A percentile compares a stretch with the other conserved stretches of the same genome.
Evolutionary conservation across 1,140 invertebrate species (phyloP).

Genomic region (Scaptomyza pallida): DNA sequence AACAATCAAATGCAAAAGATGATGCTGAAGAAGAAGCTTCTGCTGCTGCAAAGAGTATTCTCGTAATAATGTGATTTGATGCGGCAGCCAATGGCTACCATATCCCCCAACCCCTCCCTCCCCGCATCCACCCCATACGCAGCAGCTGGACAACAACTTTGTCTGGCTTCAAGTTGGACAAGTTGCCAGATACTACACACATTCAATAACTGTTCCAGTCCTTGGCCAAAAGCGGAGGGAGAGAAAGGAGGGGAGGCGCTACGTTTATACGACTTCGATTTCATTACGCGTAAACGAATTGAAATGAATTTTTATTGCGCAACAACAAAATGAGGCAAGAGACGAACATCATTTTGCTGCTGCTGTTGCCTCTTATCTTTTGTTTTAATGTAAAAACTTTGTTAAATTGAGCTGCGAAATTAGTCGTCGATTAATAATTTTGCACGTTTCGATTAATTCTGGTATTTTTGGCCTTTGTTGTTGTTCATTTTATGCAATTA

Average conservation of each 20-base stretch:
- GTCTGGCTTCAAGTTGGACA: slow-evolving; percentile 54
- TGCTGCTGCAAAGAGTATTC: slow-evolving; percentile 26
- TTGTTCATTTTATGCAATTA: slow-evolving; percentile 54
- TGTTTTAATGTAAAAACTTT: slow-evolving; percentile 79
- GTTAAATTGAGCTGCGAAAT: slow-evolving; percentile 64
- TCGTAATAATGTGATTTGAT: slow-evolving; percentile 80
- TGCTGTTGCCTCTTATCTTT: slow-evolving; percentile 54
- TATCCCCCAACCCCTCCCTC: not conserved
- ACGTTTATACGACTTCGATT: slow-evolving; percentile 79
- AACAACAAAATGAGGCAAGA: slow-evolving; percentile 48
- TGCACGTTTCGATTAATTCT: slow-evolving; percentile 59
- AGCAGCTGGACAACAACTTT: slow-evolving; percentile 76
- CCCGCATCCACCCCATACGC: slow-evolving; percentile 30
- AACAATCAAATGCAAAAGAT: slow-evolving; percentile 57
- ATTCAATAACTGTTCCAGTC: slow-evolving; percentile 61
- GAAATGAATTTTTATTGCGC: slow-evolving; percentile 82
- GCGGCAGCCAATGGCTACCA: slow-evolving; percentile 21
- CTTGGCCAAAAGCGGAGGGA: not conserved
- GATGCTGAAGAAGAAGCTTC: slow-evolving; percentile 26
- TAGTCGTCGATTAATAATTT: slow-evolving; percentile 77
- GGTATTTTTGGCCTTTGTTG: no score
- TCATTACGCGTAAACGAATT: slow-evolving; percentile 81
- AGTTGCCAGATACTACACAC: slow-evolving; percentile 32
- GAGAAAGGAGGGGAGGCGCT: not conserved
- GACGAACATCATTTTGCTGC: slow-evolving; percentile 29